Conservation (phyloP, 2,888 invertebrate species). For the Harpagoxenus sublaevis region DNA sequence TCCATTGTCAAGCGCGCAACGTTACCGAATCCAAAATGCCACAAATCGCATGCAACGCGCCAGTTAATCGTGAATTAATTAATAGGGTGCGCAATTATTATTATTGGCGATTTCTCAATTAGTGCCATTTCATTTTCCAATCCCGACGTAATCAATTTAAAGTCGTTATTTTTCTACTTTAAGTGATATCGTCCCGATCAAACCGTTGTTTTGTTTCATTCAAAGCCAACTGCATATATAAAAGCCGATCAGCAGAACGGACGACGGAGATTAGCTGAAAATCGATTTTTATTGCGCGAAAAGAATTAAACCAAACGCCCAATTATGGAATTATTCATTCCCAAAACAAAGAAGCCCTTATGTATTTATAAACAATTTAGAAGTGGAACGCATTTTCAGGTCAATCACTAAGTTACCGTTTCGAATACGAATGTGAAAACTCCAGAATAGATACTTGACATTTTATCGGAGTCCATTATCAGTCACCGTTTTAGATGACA, state of each 20-base stretch:
- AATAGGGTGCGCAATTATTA: constrained; percentile 6
- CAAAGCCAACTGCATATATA: not conserved
- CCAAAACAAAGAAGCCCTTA: not conserved
- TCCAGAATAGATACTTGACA: not conserved
- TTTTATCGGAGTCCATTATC: not conserved
- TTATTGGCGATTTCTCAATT: constrained; percentile 14
- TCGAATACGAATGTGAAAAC: not conserved
- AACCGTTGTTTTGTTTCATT: not conserved
- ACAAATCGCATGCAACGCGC: not conserved
- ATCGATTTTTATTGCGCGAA: not conserved
- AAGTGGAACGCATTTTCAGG: not conserved
- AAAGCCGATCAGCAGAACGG: not conserved
- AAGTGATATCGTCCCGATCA: not conserved
- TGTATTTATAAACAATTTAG: not conserved
- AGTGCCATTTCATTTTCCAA: constrained; percentile 1
- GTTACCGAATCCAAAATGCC: not conserved
- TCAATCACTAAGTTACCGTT: not conserved
- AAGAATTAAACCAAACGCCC: not conserved
- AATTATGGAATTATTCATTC: not conserved
- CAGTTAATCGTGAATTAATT: constrained; percentile 42
- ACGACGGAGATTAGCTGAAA: not conserved
- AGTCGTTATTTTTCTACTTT: not conserved
- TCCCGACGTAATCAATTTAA: not conserved
- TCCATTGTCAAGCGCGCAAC: not conserved
- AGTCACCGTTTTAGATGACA: not conserved